Conservation (phyloP, 1,140 invertebrate genomes). For the Pseudomyrmex dendroicus region DNA sequence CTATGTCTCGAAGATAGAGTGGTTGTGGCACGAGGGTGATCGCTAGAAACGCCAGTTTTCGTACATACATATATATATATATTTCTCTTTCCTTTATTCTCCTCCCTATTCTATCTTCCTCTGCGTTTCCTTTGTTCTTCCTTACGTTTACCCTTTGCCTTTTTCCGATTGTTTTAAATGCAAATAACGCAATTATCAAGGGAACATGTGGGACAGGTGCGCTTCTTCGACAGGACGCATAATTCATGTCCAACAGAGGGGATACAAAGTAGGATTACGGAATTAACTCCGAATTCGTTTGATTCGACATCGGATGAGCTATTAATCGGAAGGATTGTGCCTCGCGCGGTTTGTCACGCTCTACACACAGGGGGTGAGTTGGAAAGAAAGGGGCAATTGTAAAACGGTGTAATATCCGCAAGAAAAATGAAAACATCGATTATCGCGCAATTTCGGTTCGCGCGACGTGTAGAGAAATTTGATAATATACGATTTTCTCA, state of each 20-base stretch:
- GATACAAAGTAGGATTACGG: constrained; percentile 26
- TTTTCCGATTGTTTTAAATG: constrained; percentile 69
- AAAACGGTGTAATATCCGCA: background rate
- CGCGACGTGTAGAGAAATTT: background rate
- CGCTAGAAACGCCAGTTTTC: constrained; percentile 61
- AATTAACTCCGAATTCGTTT: constrained; percentile 66
- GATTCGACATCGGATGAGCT: constrained; percentile 58
- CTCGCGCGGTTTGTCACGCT: constrained; percentile 40
- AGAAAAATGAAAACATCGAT: constrained; percentile 6
- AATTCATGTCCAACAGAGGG: constrained; percentile 64
- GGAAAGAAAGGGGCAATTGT: background rate
- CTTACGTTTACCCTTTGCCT: constrained; percentile 15
- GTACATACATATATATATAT: constrained; percentile 28
- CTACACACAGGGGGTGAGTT: background rate
- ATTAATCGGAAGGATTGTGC: constrained; percentile 73
- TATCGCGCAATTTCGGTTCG: background rate
- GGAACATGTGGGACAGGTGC: constrained; percentile 66
- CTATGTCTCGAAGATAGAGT: constrained; percentile 76
- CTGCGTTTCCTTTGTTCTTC: constrained; percentile 61
- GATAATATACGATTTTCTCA: no score
- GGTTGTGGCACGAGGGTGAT: constrained; percentile 45
- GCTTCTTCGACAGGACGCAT: constrained; percentile 69
- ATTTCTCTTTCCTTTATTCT: constrained; percentile 65
- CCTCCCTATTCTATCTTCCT: constrained; percentile 54
- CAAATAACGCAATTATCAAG: constrained; percentile 72